These are phyloP conservation scores for Melanotaenia maccullochi DNA, from an alignment of 2,797 vertebrate genomes.

Conservation along the genomic window DNA sequence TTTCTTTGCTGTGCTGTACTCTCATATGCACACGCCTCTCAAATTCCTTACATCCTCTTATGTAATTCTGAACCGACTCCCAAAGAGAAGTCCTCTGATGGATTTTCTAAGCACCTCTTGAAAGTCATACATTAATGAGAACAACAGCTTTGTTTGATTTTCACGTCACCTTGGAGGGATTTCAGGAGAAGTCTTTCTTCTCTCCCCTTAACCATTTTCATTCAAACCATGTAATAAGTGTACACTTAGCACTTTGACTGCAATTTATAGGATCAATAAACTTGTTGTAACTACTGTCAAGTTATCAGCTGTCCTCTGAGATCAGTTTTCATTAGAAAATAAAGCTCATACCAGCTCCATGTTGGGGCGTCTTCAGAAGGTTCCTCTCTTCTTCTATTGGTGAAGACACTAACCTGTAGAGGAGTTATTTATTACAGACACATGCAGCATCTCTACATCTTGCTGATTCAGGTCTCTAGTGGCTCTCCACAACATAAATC, in stretches of 20 bases:
- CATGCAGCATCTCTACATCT: conserved; percentile 28
- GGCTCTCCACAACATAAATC: conserved; percentile 66
- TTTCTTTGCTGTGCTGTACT: conserved; percentile 37
- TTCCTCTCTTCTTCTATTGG: conserved; percentile 19
- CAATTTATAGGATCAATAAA: conserved; percentile 65
- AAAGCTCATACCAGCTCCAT: conserved; percentile 29
- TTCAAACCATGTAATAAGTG: conserved; percentile 38
- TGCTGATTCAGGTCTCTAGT: conserved; percentile 77
- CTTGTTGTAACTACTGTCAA: conserved; percentile 54
- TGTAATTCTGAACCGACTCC: conserved; percentile 64
- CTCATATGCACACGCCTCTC: conserved; percentile 46
- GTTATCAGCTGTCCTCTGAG: conserved; percentile 25
- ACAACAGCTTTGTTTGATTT: conserved; percentile 63
- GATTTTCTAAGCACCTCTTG: conserved; percentile 62
- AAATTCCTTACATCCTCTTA: conserved; percentile 58
- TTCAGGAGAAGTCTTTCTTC: conserved; percentile 50
- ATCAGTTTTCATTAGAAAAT: conserved; percentile 46
- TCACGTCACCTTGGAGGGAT: conserved; percentile 60
- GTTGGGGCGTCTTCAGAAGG: conserved; percentile 29
- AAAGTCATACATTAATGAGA: conserved; percentile 60
- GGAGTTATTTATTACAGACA: conserved; percentile 68
- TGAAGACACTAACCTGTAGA: conserved; percentile 55
- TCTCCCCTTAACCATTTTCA: conserved; percentile 45
- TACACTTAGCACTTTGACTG: conserved; percentile 56
- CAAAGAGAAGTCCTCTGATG: conserved; percentile 53